phyloP scores from a whole-genome alignment of 2,888 invertebrate species.

The Machimus rusticus region DNA sequence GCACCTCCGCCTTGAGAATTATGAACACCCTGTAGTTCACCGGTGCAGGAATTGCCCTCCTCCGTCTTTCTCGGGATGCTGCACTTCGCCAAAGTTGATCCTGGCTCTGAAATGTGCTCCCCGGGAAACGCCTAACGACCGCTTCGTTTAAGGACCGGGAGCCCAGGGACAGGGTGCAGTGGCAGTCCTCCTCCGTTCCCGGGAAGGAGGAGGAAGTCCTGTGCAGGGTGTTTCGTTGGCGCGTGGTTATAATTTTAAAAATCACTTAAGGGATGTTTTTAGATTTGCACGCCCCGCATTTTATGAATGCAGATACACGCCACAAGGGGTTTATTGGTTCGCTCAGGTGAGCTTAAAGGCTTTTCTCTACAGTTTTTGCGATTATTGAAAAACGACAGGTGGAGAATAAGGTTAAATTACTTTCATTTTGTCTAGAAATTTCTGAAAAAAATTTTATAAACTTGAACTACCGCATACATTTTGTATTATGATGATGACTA shows the following conservation, averaged over 20 bases:
- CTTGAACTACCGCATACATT: neutral
- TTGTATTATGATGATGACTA: neutral
- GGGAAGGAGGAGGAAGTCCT: neutral
- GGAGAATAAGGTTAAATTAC: neutral
- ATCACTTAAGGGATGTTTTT: constrained; percentile 27
- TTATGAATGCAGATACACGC: neutral
- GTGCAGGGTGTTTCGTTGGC: neutral
- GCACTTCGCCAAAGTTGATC: constrained; percentile 9
- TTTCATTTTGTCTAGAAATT: neutral
- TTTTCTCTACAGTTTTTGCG: neutral
- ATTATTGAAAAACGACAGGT: neutral
- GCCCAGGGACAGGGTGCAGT: neutral
- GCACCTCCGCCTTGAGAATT: neutral
- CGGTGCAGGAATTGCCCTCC: neutral
- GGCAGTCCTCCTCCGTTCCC: neutral
- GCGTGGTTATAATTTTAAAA: constrained; percentile 30
- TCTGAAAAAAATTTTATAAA: neutral
- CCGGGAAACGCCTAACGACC: neutral
- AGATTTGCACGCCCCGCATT: neutral
- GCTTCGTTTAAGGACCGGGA: neutral
- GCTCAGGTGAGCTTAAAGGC: neutral
- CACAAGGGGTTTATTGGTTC: neutral
- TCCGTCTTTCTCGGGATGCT: neutral
- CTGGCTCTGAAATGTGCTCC: neutral
- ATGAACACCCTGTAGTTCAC: constrained; percentile 19